Base-by-base conservation (phyloP, 2,797 vertebrate genomes). In the Poliocrania exsul region DNA sequence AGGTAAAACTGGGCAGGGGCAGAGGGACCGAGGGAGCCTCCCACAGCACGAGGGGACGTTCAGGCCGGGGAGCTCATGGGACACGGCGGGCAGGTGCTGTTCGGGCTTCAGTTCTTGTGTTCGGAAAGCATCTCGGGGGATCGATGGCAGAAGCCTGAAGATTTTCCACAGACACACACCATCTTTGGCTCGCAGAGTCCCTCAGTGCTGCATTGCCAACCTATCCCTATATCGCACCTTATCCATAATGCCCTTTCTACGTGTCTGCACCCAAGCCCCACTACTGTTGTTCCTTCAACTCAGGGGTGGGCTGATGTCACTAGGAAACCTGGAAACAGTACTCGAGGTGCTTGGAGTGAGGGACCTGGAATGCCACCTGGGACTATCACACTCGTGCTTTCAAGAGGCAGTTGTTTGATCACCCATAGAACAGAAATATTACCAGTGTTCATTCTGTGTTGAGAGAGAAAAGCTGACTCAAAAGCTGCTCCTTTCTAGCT, bases 1-100 rank as follows among this genome's bases (percentile, higher is more conserved):
- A 9, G 31, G n/a, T 49, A 18, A 26, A 58, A 17, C 12, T 7
- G 57, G 40, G 40, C 42, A 24, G 23, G 17, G 25, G 5, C 2
- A 4, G 38, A 19, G 66, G 13, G 2, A 4, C 33, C 2, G 4
- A 74, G 47, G 16, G n/a, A n/a, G 5, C 31, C 11, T n/a, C 28
- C 9, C 37, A 3, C 4, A 4, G 1, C 1, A 0, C 8, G 7
- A 49, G 3, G 15, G 15, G 11, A 5, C 0, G 0, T 28, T 26
- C 13, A 33, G 29, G 23, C 21, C 15, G 0, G 2, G 38, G 50
- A 65, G 23, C 10, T 78, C 28, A 3, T 24, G 4, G 0, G 46
- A 14, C 1, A 5, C 33, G 11, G 44, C 5, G 61, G 49, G 37
- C 18, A 3, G 0, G 0, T 8, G 18, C 37, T 31, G 11, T 17